A percentile compares a stretch with the other conserved stretches of the same genome.
phyloP scores from a whole-genome alignment of 2,888 invertebrate species.

The Spodoptera exigua region DNA sequence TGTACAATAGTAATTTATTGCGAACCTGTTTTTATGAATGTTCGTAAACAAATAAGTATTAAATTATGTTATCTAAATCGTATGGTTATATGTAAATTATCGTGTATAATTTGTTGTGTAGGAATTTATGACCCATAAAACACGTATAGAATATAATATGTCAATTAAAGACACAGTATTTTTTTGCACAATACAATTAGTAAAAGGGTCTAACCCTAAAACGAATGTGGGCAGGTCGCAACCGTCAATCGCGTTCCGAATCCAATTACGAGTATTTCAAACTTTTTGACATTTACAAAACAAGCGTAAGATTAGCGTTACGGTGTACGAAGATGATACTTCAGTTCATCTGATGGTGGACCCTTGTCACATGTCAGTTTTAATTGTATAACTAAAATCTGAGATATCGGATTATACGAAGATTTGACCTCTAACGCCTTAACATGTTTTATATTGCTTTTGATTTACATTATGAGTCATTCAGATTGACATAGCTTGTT shows the following conservation, averaged over 20 bases:
- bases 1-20: slow-evolving; percentile 45
- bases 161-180: too few species aligned
- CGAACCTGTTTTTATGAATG: slow-evolving; percentile 41
- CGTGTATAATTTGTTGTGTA: neutral
- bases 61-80: slow-evolving; percentile 27
- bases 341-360: slow-evolving; percentile 34
- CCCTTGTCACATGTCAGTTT: slow-evolving; percentile 68
- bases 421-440: slow-evolving; percentile 39
- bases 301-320: slow-evolving; percentile 57
- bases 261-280: slow-evolving; percentile 79
- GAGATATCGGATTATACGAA: slow-evolving; percentile 50
- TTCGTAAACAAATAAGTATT: slow-evolving; percentile 52
- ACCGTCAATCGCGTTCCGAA: slow-evolving; percentile 60
- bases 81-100: slow-evolving; percentile 9
- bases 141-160: too few species aligned
- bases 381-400: slow-evolving; percentile 65
- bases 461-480: slow-evolving; percentile 37
- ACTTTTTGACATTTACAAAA: slow-evolving; percentile 75
- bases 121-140: neutral
- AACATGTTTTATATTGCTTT: slow-evolving; percentile 34
- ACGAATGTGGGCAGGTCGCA: slow-evolving; percentile 27
- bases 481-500: slow-evolving; percentile 6
- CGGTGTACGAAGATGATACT: slow-evolving; percentile 46
- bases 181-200: neutral
- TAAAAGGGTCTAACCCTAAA: slow-evolving; percentile 19